Base-by-base conservation (phyloP, 2,888 invertebrate species). In the Exocentrus adspersus region DNA sequence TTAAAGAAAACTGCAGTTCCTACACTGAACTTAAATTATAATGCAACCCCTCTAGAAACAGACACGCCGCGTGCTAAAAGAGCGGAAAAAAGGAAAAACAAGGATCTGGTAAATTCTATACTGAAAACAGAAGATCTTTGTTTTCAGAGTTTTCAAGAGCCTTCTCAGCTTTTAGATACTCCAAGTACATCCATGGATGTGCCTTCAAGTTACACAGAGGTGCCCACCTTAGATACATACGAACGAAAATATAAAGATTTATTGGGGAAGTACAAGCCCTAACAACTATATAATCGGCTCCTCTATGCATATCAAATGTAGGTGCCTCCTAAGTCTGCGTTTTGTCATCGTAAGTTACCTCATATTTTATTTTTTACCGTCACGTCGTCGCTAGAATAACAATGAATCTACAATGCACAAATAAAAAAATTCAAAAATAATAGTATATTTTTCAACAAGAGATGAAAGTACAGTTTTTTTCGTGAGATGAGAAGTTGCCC, bases 1-100 rank as follows among this genome's bases (percentile, higher is more conserved):
- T 48, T 48, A 30, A 58, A 58, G 37, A 58, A 58, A 58, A 58
- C 45, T 45, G 58, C 58, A 32, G 17, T 58, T 48, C 58, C 58
- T 12, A 46, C 58, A 12, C 20, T 45, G 46, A 58, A 58, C 37
- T 46, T 58, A 30, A 30, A 28, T 46, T 32, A 20, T 20, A 45
- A 5, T 21, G 28, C 1, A 48, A 4, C 12, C 28, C 24, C 16
- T 16, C 9, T 4, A 48, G 21, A 48, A 48, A 12, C 24, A 48
- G 28, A 9, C 9, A 48, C 48, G 28, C 48, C 28, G 24, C 24
- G 28, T 48, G 12, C 12, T n/a, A 48, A 48, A 48, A 24, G 48
- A 48, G 12, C 48, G 9, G 16, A 48, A 12, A 48, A 12, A 41
- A 48, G 17, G 45, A 48, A 24, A 2, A 48, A 48, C 7, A 48